Conservation (phyloP, 1,140 invertebrate genomes). For the Oreohelix idahoensis region DNA sequence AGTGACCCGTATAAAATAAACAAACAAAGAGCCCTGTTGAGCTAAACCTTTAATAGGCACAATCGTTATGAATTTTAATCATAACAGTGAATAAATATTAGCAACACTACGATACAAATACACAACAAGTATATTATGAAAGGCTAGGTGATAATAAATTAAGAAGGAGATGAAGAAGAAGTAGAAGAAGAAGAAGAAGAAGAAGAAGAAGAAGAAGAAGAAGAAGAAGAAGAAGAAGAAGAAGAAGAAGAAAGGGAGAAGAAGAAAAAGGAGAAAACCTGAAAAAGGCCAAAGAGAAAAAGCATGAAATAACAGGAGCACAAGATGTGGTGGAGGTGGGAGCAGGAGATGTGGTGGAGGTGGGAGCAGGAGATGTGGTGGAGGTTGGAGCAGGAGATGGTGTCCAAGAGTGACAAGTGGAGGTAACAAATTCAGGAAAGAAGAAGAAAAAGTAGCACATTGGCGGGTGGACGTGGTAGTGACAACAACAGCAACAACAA, state of each 20-base stretch:
- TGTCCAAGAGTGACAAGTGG: not conserved
- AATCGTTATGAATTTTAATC: too few relatives aligned
- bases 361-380: not conserved
- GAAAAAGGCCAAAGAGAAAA: not conserved
- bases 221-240: not conserved
- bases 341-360: not conserved
- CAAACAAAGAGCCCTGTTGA: too few relatives aligned
- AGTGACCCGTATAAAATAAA: too few relatives aligned
- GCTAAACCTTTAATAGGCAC: too few relatives aligned
- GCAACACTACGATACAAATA: not conserved
- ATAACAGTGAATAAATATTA: too few relatives aligned
- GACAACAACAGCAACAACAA: not conserved
- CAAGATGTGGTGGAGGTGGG: not conserved
- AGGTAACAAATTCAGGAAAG: not conserved
- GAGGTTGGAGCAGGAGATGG: not conserved
- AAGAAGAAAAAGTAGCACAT: not conserved
- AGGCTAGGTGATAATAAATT: too few relatives aligned
- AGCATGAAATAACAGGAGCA: not conserved
- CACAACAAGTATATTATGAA: too few relatives aligned
- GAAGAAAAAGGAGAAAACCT: not conserved
- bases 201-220: not conserved
- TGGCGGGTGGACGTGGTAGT: not conserved
- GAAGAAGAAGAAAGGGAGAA: not conserved
- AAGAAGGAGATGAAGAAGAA: not conserved
- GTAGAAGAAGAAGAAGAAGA: not conserved